Evolutionary conservation across 2,113 vertebrate genomes (phyloP), one percentile per base, ranked within the genome.

Genomic region (Euleptes europaea): DNA sequence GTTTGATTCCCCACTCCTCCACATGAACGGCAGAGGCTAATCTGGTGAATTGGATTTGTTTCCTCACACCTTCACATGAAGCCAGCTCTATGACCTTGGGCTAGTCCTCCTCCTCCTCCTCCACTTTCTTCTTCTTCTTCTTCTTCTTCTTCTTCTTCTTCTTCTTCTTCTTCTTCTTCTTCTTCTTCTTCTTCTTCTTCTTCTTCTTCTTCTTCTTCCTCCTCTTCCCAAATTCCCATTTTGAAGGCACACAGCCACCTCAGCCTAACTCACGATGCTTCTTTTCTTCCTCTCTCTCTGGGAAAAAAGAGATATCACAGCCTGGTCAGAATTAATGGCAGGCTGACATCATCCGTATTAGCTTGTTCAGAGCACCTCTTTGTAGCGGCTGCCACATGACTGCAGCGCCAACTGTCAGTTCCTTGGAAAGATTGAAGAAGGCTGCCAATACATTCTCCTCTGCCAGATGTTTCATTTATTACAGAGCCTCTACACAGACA

Each of bases 391-490:
- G 93, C 93, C 90, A 78, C 84, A 87, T 86, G 90, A 80, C 87
- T 89, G 31, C 84, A 81, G 83, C 88, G 94, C 42, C 85, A 78
- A 73, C 85, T 92, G 94, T 95, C 94, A 91, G 38, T 90, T 95
- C 94, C 94, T 92, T 90, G 92, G 93, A 95, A 95, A 95, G 95
- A 95, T 90, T 93, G 92, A 95, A 85, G 88, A 89, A 86, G 44
- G 71, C 63, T 17, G 77, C 91, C 91, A 94, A 93, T 91, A 82
- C 94, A 91, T 96, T 96, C 92, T 94, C 95, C 94, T 94, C 91
- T 94, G 95, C 96, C 95, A 94, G 88, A 94, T 47, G 31, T 95
- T 95, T 94, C 79, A 75, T 95, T 95, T 95, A 91, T 94, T 96
- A 94, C 93, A 95, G 94, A 96, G 90, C 91, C 88, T 88, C 82